Base-by-base conservation (phyloP, 1,140 invertebrate genomes). In the Trichogramma pretiosum region DNA sequence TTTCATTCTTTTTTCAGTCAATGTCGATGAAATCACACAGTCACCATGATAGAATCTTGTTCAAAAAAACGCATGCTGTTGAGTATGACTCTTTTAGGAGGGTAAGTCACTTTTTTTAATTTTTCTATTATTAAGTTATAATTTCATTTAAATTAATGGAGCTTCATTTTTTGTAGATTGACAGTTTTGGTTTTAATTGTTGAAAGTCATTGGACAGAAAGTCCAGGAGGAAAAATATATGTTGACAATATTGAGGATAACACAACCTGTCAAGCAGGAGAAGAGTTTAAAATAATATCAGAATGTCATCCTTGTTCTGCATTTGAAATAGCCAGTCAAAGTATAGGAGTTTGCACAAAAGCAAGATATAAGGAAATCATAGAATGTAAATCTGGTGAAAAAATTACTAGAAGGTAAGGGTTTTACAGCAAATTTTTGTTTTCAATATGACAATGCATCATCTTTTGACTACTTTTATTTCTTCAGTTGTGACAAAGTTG, bases 271-370 rank as follows among this genome's bases (percentile, higher is more conserved):
- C 79, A 79, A 72, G 67, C 77, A 18, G 77, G 77, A 56, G 84
- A 88, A 62, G 69, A 77, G 14, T 86, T 77, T 56, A 74, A 78
- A 42, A 68, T 88, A 22, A 68, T 86, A 14, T 77, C 78, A 49
- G 81, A 85, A 64, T 89, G 87, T 61, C 82, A 87, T 71, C 84
- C 83, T 9, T 91, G 89, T 63, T 79, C 82, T 59, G 79, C 79
- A 39, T 84, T 83, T 66, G 83, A 85, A 70, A 78, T 85, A 50
- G 77, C 77, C 8, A 87, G 83, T 55, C 75, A 80, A 68, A 84
- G 77, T 57, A 71, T 82, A 8, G 75, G 77, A 33, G 77, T 81
- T n/a, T 87, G 85, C 62, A 70, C 78, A 33, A 74, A 78, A 51
- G 83, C 82, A 2, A 77, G 82, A 44, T 83, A 78, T 55, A 85